Evolutionary conservation across 2,888 invertebrate species (phyloP).

Genomic region (Limnephilus auricula): DNA sequence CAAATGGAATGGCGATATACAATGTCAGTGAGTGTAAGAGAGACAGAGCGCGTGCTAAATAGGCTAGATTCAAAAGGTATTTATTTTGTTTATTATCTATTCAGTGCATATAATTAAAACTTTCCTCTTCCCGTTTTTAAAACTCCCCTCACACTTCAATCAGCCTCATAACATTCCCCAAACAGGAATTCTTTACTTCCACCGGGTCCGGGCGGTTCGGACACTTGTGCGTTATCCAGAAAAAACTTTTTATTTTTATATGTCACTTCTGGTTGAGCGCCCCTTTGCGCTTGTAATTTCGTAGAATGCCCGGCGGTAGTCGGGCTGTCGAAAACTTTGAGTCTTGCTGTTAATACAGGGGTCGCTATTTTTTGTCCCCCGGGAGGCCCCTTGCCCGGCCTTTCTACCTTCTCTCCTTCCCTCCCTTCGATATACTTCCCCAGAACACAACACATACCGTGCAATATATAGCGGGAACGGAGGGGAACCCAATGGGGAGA

Average conservation of each 20-base stretch:
- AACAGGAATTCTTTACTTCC: too few relatives aligned
- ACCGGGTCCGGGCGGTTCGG: too few relatives aligned
- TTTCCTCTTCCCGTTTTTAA: too few relatives aligned
- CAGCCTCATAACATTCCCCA: too few relatives aligned
- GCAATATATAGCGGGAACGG: constrained; percentile 17
- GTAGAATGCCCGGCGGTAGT: constrained; percentile 54
- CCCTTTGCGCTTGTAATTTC: constrained; percentile 32
- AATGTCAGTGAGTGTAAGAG: too few relatives aligned
- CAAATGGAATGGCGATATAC: too few relatives aligned
- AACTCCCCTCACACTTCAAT: too few relatives aligned
- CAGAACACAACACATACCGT: not conserved
- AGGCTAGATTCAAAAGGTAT: too few relatives aligned
- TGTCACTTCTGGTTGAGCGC: not conserved
- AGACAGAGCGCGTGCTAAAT: too few relatives aligned
- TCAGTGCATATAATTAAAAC: too few relatives aligned
- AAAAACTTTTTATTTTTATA: not conserved
- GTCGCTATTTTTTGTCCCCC: constrained; percentile 64
- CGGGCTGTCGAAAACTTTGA: constrained; percentile 64
- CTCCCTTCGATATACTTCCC: not conserved
- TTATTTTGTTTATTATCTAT: too few relatives aligned
- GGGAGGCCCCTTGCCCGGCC: constrained; percentile 41
- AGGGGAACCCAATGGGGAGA: constrained; percentile 41
- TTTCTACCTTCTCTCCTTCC: not conserved
- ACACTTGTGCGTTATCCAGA: not conserved
- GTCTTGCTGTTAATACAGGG: constrained; percentile 65